Base-by-base conservation (phyloP, 2,888 invertebrate genomes). In the Clusia tigrina region DNA sequence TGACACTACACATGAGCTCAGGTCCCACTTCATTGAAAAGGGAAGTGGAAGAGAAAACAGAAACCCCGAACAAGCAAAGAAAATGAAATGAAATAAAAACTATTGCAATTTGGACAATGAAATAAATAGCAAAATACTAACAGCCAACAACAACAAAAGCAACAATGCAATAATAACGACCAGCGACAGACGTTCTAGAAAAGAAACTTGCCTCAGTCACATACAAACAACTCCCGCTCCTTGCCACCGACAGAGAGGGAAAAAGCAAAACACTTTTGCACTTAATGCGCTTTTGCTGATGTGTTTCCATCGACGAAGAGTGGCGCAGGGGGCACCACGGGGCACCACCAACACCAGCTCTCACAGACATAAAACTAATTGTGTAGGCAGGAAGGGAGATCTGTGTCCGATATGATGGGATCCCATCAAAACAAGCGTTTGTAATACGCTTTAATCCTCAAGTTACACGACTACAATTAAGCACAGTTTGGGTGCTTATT, bases 221-320 rank as follows among this genome's bases (percentile, higher is more conserved):
- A 10, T 37, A 9, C 9, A 37, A 37, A 9, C 37, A 37, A 10
- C 15, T 9, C 37, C 37, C 37, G 52, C 52, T 5, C n/a, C 18
- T 20, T 52, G 22, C 22, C 52, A 20, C 9, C 9, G 52, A 9
- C 12, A 20, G 52, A 48, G 20, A 52, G 20, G 9, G 55, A 32
- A 26, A 23, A 48, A 22, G 10, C 22, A 54, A 54, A 59, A 38
- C 23, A 15, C 18, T 22, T 38, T 60, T 52, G 56, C 54, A 58
- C 51, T 63, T 58, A 63, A 58, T 58, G 37, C 51, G 24, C 23
- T 54, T 32, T 58, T 42, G 17, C 58, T 54, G 62, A 58, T 58
- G 58, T 54, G 46, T 54, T 46, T 46, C 22, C 58, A 42, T 63
- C 54, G n/a, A n/a, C n/a, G n/a, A n/a, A n/a, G n/a, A n/a, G n/a